These are phyloP conservation scores for Dipodomys merriami DNA, from an alignment of 2,113 vertebrate genomes.

Conservation along the genomic window DNA sequence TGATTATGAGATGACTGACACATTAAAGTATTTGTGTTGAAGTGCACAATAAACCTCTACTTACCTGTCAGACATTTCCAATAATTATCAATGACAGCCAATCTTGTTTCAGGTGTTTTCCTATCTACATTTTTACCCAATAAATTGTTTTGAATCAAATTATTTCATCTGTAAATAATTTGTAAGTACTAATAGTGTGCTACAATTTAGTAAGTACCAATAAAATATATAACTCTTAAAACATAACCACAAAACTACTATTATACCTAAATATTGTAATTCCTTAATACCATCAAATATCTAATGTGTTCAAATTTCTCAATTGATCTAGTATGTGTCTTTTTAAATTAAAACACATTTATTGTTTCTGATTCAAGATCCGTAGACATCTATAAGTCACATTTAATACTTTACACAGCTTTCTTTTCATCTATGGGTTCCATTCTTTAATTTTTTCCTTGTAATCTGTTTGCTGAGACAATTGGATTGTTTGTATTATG, in stretches of 20 bases:
- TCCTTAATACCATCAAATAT: conserved; percentile 31
- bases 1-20: background rate
- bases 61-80: background rate
- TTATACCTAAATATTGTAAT: background rate
- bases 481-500: background rate
- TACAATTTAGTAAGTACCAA: too few relatives aligned
- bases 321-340: background rate
- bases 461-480: background rate
- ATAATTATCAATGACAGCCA: background rate
- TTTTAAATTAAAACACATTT: background rate
- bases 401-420: background rate
- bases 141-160: background rate
- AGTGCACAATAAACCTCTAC: background rate
- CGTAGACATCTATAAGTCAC: background rate
- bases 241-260: background rate
- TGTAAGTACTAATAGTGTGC: background rate
- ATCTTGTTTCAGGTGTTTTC: background rate
- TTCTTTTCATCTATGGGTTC: background rate
- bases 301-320: background rate
- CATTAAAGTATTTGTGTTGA: background rate
- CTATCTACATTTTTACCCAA: background rate
- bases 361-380: background rate
- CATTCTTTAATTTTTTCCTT: background rate
- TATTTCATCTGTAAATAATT: conserved; percentile 23
- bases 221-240: background rate